Base-by-base conservation (phyloP, 2,797 vertebrate species). In the Enoplosus armatus region DNA sequence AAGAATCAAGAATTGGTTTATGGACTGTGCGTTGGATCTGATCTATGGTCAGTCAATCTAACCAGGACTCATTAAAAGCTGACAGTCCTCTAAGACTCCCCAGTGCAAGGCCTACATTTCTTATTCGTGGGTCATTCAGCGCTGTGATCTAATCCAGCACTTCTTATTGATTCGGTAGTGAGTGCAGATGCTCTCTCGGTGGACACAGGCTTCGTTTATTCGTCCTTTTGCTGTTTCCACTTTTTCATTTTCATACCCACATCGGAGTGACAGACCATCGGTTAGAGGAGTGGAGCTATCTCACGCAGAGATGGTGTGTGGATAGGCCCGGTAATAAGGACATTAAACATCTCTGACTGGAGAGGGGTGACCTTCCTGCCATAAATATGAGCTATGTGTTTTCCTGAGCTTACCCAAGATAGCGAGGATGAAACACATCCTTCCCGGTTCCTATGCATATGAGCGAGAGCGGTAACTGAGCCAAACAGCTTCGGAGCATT, bases 341-440 rank as follows among this genome's bases (percentile, higher is more conserved):
- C 76, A 89, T 88, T 87, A 91, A 91, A 88, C 85, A 87, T 86
- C 73, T 86, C 59, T 31, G 83, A 75, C 87, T 85, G 64, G 27
- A 63, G 1, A 72, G 12, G 1, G 78, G 65, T 59, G 84, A 91
- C 90, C 88, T 89, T 90, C 84, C 67, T 58, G 84, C 47, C 85
- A 75, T 72, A 70, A 78, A 80, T 60, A 78, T 35, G 61, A 86
- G 68, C 65, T 51, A 80, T 75, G 51, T 78, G 77, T 87, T 88
- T 83, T 67, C 60, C 37, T 27, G 31, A 61, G 58, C 50, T 56
- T n/a, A 72, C 43, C 43, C 35, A 22, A 58, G 59, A 79, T 62
- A 27, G 67, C 47, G 31, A 58, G 70, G 73, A 85, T 80, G 37
- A 82, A 78, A 84, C 26, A 22, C n/a, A 73, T n/a, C 41, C 65